Percentiles rank a stretch among this genome's conserved stretches.
Conservation (phyloP, 1,140 invertebrate genomes). For the Telenomus remus region DNA sequence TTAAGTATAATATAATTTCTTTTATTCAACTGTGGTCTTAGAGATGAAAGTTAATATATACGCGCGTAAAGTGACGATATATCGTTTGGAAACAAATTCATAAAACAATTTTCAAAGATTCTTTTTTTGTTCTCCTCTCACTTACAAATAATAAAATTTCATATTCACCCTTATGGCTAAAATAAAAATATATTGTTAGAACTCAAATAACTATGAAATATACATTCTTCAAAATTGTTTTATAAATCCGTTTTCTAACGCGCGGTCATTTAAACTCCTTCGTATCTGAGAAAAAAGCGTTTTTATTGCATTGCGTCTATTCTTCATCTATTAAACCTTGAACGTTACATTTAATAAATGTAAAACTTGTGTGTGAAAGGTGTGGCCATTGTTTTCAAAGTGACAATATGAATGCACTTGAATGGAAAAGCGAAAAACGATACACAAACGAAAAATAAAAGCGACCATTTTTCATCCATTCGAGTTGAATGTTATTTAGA, state of each 20-base stretch:
- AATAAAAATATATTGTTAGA: no score
- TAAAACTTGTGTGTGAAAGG: conserved; percentile 43
- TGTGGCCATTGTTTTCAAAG: conserved; percentile 40
- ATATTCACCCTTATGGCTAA: no score
- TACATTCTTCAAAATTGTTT: no score
- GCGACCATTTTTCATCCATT: neutral
- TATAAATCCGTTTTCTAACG: no score
- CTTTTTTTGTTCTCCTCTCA: no score
- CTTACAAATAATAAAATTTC: no score
- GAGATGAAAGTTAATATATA: conserved; percentile 42
- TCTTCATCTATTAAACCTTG: conserved; percentile 26
- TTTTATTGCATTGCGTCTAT: conserved; percentile 42
- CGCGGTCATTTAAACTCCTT: neutral
- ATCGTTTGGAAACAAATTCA: neutral
- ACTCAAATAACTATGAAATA: no score
- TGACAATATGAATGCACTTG: conserved; percentile 12
- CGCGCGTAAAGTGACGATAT: conserved; percentile 29
- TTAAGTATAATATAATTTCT: conserved; percentile 52
- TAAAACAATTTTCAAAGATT: no score
- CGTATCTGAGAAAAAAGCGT: conserved; percentile 40
- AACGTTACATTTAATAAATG: conserved; percentile 46
- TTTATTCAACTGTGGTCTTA: conserved; percentile 51
- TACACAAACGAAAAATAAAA: neutral
- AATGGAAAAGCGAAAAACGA: neutral
- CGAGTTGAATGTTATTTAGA: conserved; percentile 2